Evolutionary conservation across 37 sponge, comb jelly and placozoan genomes (phyloP), one percentile per base, ranked within the genome.

Genomic region (Cliona cf. orientalis): DNA sequence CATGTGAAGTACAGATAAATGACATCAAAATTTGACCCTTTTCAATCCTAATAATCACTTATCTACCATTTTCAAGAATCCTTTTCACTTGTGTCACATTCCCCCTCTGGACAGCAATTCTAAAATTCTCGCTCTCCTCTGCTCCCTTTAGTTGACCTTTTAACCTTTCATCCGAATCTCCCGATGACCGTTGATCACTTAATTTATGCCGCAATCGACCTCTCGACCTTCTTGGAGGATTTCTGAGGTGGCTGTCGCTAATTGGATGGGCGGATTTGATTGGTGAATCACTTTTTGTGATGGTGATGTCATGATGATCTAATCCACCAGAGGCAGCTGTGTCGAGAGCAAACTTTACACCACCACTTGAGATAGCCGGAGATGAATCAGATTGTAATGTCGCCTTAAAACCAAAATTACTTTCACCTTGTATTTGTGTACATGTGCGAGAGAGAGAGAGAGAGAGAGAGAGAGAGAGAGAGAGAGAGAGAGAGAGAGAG

Each of bases 21-120:
- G 7, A 25, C 28, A 22, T 11, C 9, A 7, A 31, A 31, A 31
- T 32, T 39, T 19, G 21, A 69, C 14, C 36, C n/a, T n/a, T n/a
- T n/a, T n/a, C n/a, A n/a, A n/a, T n/a, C n/a, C n/a, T n/a, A n/a
- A n/a, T n/a, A n/a, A n/a, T n/a, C n/a, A 7, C 7, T 29, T 2
- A 61, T 46, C 41, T 35, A 79, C 81, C 81, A 17, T 68, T 31
- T 1, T 74, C 88, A 21, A 81, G 66, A 1, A 76, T 58, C 42
- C 41, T 62, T 32, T 33, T 75, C 23, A 80, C 75, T 25, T 80
- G 63, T 17, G 66, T 35, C 29, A 58, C 70, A 46, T 87, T 81
- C 17, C 82, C 88, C 22, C 58, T 33, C 39, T 29, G 32, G 9
- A 74, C 71, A 25, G 88, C 88, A 31, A 75, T 29, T 40, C 81